Percentiles rank a stretch among this genome's conserved stretches.
These are phyloP conservation scores for Perodicticus potto DNA, from an alignment of 2,797 vertebrate species.

Conservation along the genomic window DNA sequence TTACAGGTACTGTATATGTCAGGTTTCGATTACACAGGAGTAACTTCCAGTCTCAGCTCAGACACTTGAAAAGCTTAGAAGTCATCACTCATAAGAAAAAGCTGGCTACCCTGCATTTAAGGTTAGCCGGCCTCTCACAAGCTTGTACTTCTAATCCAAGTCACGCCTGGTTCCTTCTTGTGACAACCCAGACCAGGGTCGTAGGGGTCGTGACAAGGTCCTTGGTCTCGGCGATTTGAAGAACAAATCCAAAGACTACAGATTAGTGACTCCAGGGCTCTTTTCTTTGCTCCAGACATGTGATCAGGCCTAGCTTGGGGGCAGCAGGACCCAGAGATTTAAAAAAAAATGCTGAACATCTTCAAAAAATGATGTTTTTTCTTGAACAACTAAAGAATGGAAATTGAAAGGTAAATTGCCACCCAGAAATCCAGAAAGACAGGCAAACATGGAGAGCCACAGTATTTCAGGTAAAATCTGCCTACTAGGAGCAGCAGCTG, in stretches of 20 bases:
- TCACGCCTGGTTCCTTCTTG: too few species aligned
- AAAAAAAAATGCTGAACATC: not conserved
- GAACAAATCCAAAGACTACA: too few species aligned
- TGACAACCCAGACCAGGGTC: too few species aligned
- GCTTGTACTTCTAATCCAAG: too few species aligned
- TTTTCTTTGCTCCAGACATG: too few species aligned
- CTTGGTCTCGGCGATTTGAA: too few species aligned
- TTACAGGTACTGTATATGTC: not conserved
- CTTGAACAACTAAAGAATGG: not conserved
- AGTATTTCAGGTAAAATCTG: not conserved
- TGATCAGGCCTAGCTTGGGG: too few species aligned
- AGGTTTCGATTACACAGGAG: not conserved
- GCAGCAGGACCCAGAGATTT: too few species aligned
- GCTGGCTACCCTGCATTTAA: too few species aligned
- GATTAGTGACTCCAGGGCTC: too few species aligned
- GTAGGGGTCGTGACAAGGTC: too few species aligned
- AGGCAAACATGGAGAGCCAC: not conserved
- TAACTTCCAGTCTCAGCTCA: conserved; percentile 24
- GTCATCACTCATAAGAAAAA: conserved; percentile 28
- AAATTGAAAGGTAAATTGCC: not conserved
- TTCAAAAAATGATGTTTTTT: not conserved
- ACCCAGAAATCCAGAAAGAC: not conserved
- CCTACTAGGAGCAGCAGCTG: not conserved
- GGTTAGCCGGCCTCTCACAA: too few species aligned
- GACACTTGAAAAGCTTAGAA: not conserved